Percentiles rank a stretch among this genome's conserved stretches.
Conservation (phyloP, 2,888 invertebrate species). For the Folsomia manolachei region DNA sequence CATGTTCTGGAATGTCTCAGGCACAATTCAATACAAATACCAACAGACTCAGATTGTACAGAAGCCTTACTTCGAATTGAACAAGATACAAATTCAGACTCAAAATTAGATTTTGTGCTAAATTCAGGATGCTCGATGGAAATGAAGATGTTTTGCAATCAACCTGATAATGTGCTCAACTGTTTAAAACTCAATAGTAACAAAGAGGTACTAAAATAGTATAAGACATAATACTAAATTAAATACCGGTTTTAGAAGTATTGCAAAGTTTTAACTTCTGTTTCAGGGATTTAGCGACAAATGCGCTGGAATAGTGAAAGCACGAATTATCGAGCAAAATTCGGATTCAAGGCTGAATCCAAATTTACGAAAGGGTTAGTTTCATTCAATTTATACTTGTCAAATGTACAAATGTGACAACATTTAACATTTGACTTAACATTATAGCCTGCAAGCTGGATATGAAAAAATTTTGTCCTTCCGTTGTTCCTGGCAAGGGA, state of each 20-base stretch:
- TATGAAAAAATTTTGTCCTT: slow-evolving; percentile 70
- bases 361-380: slow-evolving; percentile 66
- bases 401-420: no score
- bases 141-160: slow-evolving; percentile 76
- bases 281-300: slow-evolving; percentile 52
- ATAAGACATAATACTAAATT: no score
- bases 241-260: not conserved
- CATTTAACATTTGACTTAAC: no score
- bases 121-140: slow-evolving; percentile 79
- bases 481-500: slow-evolving; percentile 53
- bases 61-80: slow-evolving; percentile 79
- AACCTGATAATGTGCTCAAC: slow-evolving; percentile 39
- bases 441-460: slow-evolving; percentile 75
- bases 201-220: slow-evolving; percentile 36
- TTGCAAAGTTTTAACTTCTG: not conserved
- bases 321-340: slow-evolving; percentile 85
- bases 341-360: slow-evolving; percentile 65
- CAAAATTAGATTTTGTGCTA: slow-evolving; percentile 71
- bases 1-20: slow-evolving; percentile 80
- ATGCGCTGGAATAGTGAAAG: slow-evolving; percentile 79
- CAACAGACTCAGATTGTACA: slow-evolving; percentile 63
- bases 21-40: slow-evolving; percentile 22
- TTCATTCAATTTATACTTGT: no score
- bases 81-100: slow-evolving; percentile 79
- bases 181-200: slow-evolving; percentile 38